Base-by-base conservation (phyloP, 2,113 vertebrate genomes). In the Melanostigma gelatinosum region DNA sequence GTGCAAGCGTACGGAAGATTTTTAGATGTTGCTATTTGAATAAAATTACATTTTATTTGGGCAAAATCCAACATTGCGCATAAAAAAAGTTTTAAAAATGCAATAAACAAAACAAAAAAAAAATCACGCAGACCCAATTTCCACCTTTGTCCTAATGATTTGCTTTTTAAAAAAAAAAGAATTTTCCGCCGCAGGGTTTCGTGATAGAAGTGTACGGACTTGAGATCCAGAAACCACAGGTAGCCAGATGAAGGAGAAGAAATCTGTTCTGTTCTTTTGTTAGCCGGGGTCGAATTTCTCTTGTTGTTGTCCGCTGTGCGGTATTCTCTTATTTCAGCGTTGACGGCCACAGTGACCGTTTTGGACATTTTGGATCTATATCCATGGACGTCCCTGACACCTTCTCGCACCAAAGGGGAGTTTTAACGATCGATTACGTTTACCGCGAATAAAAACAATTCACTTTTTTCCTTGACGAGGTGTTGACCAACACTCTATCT, bases 161-260 rank as follows among this genome's bases (percentile, higher is more conserved):
- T 27, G 2, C 24, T 52, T 63, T 74, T 72, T 24, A 24, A 24
- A 24, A 24, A 24, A 24, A 24, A 24, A 24, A 24, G 24, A 24
- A 24, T 24, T 24, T 24, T 24, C 24, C 24, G 60, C 72, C 42
- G 75, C 54, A 16, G 63, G 75, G 66, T 65, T 93, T 89, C 62
- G 85, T 57, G 57, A 84, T 84, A 85, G 29, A 93, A 89, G 86
- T 95, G 89, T 94, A 94, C 95, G 90, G 92, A 87, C 94, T 93
- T 93, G 89, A 89, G 95, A 91, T 93, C 84, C 88, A 88, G 85
- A 95, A 95, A 96, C 96, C 94, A 91, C 95, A 95, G 95, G 96
- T 96, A 95, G 95, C 95, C 93, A 93, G 91, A 94, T 95, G 94
- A 86, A 90, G 86, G 34, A 40, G 8, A 73, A 93, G 94, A 94